phyloP scores from a whole-genome alignment of 1,140 invertebrate species.

The Zaprionus tsacasi region DNA sequence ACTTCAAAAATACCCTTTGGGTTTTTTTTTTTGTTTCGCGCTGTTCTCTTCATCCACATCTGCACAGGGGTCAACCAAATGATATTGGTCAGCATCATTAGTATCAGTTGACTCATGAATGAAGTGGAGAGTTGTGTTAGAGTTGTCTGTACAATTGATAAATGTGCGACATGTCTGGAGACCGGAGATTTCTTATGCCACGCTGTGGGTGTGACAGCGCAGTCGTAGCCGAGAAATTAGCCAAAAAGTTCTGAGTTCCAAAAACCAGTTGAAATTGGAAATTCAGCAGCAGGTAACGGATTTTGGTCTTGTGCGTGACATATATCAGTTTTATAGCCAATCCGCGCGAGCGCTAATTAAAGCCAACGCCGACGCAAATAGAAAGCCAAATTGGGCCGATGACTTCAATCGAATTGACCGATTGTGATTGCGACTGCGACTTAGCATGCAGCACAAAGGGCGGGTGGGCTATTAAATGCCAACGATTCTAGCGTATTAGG shows the following conservation, averaged over 20 bases:
- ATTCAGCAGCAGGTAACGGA: constrained; percentile 48
- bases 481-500: constrained; percentile 51
- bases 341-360: constrained; percentile 65
- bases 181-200: neutral
- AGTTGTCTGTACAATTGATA: neutral
- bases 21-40: constrained; percentile 10
- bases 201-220: constrained; percentile 54
- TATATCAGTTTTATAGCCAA: constrained; percentile 72
- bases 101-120: constrained; percentile 35
- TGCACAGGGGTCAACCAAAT: constrained; percentile 38
- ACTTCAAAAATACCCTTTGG: constrained; percentile 40
- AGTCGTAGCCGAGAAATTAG: constrained; percentile 35
- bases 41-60: constrained; percentile 7
- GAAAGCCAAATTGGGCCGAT: constrained; percentile 53
- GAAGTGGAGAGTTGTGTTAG: constrained; percentile 7
- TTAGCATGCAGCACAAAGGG: constrained; percentile 22
- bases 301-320: constrained; percentile 62
- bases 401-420: constrained; percentile 56
- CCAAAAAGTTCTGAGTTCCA: constrained; percentile 25
- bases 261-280: constrained; percentile 59
- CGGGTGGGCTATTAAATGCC: neutral
- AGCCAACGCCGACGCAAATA: constrained; percentile 62
- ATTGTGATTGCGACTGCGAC: constrained; percentile 31
- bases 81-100: constrained; percentile 26
- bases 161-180: constrained; percentile 17